Conservation (phyloP, 2,113 vertebrate genomes). For the Amazona vittata region DNA sequence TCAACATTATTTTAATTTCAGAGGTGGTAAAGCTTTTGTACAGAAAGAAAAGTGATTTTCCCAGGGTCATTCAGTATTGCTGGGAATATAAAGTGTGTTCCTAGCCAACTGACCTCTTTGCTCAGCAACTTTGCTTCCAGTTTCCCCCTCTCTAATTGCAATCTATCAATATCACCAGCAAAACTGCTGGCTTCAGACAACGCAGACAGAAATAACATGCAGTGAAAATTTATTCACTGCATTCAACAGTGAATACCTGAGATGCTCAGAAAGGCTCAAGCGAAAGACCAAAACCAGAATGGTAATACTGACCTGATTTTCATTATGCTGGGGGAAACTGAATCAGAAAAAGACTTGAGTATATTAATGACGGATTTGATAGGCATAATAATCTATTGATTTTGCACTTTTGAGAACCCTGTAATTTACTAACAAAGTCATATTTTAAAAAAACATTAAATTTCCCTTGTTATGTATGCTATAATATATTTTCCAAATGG, state of each 20-base stretch:
- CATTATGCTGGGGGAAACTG: neutral
- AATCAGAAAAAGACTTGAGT: neutral
- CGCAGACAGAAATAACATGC: neutral
- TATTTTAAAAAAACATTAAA: neutral
- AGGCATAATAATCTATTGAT: neutral
- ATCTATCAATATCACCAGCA: neutral
- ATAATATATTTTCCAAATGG: neutral
- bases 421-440: neutral
- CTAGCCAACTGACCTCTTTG: neutral
- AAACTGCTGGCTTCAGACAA: neutral
- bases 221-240: neutral
- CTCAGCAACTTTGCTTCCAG: neutral
- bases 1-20: neutral
- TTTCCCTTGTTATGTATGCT: neutral
- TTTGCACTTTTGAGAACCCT: neutral
- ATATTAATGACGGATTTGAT: neutral
- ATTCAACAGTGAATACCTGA: neutral
- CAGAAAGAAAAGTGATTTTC: neutral
- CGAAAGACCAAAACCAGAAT: neutral
- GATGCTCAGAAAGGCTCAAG: neutral
- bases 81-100: neutral
- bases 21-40: neutral
- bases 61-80: neutral
- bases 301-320: neutral
- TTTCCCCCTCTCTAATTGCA: neutral